These are phyloP conservation scores for Enteromius treurensis DNA, from an alignment of 2,797 vertebrate genomes.

Conservation along the genomic window DNA sequence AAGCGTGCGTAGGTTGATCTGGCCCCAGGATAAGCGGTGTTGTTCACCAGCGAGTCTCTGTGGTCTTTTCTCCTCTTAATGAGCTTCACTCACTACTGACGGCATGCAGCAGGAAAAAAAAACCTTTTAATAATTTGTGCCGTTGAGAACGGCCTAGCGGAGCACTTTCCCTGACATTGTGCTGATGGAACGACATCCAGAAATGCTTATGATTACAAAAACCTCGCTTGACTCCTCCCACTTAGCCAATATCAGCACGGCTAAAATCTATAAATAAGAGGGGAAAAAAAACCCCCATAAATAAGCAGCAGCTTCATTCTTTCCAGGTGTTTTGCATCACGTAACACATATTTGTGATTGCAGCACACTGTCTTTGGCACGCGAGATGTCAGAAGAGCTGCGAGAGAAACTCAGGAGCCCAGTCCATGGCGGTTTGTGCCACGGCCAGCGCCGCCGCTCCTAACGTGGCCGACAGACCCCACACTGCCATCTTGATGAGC, in stretches of 20 bases:
- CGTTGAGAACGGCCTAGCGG: constrained; percentile 56
- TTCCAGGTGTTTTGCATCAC: background rate
- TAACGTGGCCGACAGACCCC: constrained; percentile 84
- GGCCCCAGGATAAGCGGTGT: constrained; percentile 6
- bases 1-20: background rate
- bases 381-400: constrained; percentile 79
- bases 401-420: constrained; percentile 81
- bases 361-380: constrained; percentile 5
- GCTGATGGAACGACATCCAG: constrained; percentile 61
- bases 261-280: constrained; percentile 50
- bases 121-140: constrained; percentile 58
- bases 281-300: constrained; percentile 19
- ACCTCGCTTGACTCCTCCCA: constrained; percentile 48
- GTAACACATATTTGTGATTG: background rate
- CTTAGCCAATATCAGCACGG: constrained; percentile 53
- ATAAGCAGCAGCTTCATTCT: constrained; percentile 31
- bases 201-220: constrained; percentile 64
- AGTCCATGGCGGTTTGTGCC: constrained; percentile 84
- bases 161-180: constrained; percentile 57
- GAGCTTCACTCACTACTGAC: constrained; percentile 52
- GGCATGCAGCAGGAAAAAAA: constrained; percentile 50
- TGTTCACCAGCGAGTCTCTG: constrained; percentile 53
- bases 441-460: constrained; percentile 83
- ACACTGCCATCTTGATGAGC: constrained; percentile 83
- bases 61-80: constrained; percentile 54